A percentile compares a stretch with the other conserved stretches of the same genome.
Conservation (phyloP, 35 echinoderm and acorn worm species). For the Eucidaris tribuloides region DNA sequence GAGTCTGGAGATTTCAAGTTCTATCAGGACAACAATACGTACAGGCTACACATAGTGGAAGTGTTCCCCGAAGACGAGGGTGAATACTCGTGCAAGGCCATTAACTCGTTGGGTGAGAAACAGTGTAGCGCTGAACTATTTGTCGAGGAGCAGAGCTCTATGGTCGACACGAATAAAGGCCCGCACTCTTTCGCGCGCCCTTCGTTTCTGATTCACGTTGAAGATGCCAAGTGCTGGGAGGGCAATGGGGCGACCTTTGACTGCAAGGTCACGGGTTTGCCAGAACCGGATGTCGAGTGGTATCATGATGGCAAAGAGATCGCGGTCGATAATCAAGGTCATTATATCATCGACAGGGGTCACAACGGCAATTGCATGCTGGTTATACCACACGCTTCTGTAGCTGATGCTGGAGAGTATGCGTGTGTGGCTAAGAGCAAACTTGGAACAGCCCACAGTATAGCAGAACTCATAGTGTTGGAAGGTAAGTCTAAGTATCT, state of each 20-base stretch:
- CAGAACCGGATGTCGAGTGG: constrained; percentile 91
- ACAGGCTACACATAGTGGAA: constrained; percentile 58
- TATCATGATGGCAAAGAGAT: constrained; percentile 60
- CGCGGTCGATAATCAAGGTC: background rate
- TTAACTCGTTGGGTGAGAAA: constrained; percentile 42
- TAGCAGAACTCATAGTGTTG: constrained; percentile 24
- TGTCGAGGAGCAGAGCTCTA: constrained; percentile 44
- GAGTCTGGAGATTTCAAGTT: constrained; percentile 50
- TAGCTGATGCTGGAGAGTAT: constrained; percentile 52
- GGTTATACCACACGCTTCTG: constrained; percentile 42
- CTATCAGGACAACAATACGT: constrained; percentile 26
- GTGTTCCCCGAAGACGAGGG: constrained; percentile 72
- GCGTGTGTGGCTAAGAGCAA: constrained; percentile 47
- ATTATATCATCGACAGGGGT: constrained; percentile 44
- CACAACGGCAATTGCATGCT: constrained; percentile 50
- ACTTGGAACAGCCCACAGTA: constrained; percentile 51
- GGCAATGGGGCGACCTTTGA: constrained; percentile 57
- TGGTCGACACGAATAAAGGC: background rate
- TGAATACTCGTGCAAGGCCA: constrained; percentile 58
- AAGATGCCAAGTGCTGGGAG: constrained; percentile 46
- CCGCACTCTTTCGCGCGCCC: constrained; percentile 16
- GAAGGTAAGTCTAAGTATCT: constrained; percentile 55
- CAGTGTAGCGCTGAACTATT: constrained; percentile 58
- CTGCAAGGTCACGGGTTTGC: constrained; percentile 80
- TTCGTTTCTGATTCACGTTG: constrained; percentile 47